Evolutionary conservation across 2,797 vertebrate genomes (phyloP), one percentile per base, ranked within the genome.

Genomic region (Rhinatrema bivittatum): DNA sequence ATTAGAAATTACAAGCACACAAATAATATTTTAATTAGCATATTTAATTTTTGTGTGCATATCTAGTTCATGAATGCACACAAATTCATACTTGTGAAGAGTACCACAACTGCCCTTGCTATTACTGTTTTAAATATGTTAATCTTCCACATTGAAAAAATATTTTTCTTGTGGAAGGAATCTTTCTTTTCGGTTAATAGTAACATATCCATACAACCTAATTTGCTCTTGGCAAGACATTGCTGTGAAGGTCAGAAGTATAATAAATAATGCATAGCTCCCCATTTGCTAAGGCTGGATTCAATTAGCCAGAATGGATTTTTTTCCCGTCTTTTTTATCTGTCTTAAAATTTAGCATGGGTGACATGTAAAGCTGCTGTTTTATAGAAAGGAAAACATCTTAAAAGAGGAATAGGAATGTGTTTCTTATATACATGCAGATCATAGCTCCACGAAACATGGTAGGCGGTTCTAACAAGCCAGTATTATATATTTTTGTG

Each of bases 191-290:
- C 39, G 21, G 7, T 41, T 42, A 59, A 30, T 42, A 50, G 22
- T 48, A 44, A 38, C 53, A 60, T 21, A 56, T 60, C 26, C 46
- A 66, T 75, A 60, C 70, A 55, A 47, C 15, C 53, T 72, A 50
- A 70, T 74, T 68, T 63, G 60, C 68, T 65, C 60, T 65, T 74
- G 74, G 78, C 66, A 60, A 32, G 39, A 24, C 33, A 29, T 59
- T 58, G 36, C 51, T 52, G 11, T 42, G 19, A 11, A 19, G 60
- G 50, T 65, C 60, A 55, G 38, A 59, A 56, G 32, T 44, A 42
- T 47, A 64, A 44, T 51, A 36, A 49, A 30, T 64, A 65, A 72
- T 46, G 64, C 56, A 59, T 7, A 0, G 15, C 24, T 51, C 12
- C 63, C 5, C 20, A 25, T 21, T 42, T 40, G 59, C 56, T 53